Base-by-base conservation (phyloP, 2,113 vertebrate genomes). In the Asarcornis scutulata region DNA sequence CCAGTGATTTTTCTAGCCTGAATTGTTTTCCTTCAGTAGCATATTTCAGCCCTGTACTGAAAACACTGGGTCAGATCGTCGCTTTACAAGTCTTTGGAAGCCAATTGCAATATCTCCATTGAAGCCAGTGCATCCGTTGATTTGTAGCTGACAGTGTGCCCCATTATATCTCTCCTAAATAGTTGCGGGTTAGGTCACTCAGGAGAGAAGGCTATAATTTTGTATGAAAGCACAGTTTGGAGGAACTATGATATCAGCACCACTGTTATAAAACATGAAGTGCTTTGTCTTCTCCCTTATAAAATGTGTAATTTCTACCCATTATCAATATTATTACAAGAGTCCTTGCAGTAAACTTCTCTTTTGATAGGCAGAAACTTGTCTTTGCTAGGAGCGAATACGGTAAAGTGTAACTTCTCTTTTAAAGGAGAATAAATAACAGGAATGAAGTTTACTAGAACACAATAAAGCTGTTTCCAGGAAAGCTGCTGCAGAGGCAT, bases 361-460 rank as follows among this genome's bases (percentile, higher is more conserved):
- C 79, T 93, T 93, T 71, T 94, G 94, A 87, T 94, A 72, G 86
- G 92, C 94, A 95, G 95, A 91, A 95, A 86, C 92, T 91, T 94
- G 91, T 95, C 94, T 96, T 76, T 7, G 13, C 93, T 91, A 17
- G 92, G 87, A 91, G 83, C 2, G 13, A 92, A 86, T 91, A 95
- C 71, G 73, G 84, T 36, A 87, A 89, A 96, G 76, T 89, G 64
- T 81, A 92, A 69, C 89, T 95, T 96, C 60, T 81, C 67, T 93
- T 97, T 96, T 91, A 94, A 87, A 92, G 72, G 79, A 60, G 79
- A 90, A 95, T 97, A 97, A 97, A 97, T 97, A 96, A 97, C 89
- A 81, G 0, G 1, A 77, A 50, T 95, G 93, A 96, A 89, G 91
- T 97, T 97, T 96, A 96, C 85, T 96, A 95, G 92, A 96, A 95